These are phyloP conservation scores for Papilio machaon DNA, from an alignment of 1,140 invertebrate genomes.

Conservation along the genomic window DNA sequence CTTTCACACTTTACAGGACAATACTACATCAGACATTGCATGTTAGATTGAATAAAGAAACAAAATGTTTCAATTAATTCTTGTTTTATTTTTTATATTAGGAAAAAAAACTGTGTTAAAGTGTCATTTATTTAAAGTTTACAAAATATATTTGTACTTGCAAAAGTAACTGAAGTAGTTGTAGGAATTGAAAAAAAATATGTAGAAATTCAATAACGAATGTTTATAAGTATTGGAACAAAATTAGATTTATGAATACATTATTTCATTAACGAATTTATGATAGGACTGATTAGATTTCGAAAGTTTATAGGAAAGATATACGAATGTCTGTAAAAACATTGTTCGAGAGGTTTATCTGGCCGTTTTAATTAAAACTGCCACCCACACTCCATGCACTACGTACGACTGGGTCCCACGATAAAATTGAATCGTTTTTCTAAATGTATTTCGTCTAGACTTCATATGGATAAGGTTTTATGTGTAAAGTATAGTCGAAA, in stretches of 20 bases:
- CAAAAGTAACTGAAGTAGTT: too few species aligned
- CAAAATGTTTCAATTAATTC: too few species aligned
- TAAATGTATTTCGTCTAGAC: slow-evolving; percentile 31
- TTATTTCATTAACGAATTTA: neutral
- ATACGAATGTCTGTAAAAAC: slow-evolving; percentile 3
- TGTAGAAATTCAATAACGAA: too few species aligned
- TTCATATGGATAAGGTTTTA: neutral
- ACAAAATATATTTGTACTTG: too few species aligned
- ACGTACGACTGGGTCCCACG: slow-evolving; percentile 8
- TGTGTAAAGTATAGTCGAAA: neutral
- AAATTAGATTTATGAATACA: neutral
- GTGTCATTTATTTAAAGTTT: too few species aligned
- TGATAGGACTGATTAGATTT: neutral
- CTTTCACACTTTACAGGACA: too few species aligned
- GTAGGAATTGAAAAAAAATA: too few species aligned
- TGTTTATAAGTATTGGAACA: neutral
- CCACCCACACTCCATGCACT: slow-evolving; percentile 11
- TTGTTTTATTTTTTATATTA: too few species aligned
- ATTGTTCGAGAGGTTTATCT: slow-evolving; percentile 9
- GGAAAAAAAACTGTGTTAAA: too few species aligned
- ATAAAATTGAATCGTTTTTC: slow-evolving; percentile 31
- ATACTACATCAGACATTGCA: too few species aligned
- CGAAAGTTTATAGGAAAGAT: neutral
- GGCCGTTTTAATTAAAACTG: slow-evolving; percentile 32
- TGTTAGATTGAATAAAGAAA: too few species aligned